A percentile compares a stretch with the other conserved stretches of the same genome.
phyloP scores from a whole-genome alignment of 2,888 invertebrate genomes.

The Caenorhabditis drosophilae region DNA sequence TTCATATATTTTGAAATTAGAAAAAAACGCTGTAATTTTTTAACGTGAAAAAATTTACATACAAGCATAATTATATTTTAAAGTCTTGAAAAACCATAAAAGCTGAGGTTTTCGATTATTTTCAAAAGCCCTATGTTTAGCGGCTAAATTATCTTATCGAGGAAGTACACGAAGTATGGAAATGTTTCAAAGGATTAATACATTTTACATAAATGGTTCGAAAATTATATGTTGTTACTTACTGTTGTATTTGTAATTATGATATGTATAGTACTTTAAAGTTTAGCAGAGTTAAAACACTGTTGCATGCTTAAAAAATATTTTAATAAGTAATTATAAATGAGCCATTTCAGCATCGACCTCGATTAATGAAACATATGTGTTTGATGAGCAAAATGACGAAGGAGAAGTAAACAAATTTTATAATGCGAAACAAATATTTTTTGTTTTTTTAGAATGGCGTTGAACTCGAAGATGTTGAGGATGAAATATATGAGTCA shows the following conservation, averaged over 20 bases:
- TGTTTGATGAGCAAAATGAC: constrained; percentile 19
- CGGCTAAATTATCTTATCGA: constrained; percentile 24
- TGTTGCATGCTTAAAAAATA: too few species aligned
- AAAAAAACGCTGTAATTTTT: too few species aligned
- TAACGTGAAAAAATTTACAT: too few species aligned
- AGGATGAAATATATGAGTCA: too few species aligned
- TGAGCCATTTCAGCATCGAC: constrained; percentile 35
- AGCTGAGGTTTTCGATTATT: not conserved
- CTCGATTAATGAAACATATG: constrained; percentile 30
- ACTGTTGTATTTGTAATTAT: constrained; percentile 2
- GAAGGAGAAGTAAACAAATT: constrained; percentile 12
- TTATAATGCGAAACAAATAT: too few species aligned
- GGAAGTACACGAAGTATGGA: constrained; percentile 36
- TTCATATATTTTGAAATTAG: too few species aligned
- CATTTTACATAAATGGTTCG: constrained; percentile 34
- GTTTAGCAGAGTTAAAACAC: not conserved
- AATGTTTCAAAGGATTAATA: constrained; percentile 30
- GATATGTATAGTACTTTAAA: not conserved
- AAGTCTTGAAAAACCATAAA: too few species aligned
- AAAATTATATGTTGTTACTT: constrained; percentile 2
- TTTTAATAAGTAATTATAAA: constrained; percentile 4
- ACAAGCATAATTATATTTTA: too few species aligned
- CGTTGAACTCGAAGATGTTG: too few species aligned
- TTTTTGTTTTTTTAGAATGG: too few species aligned
- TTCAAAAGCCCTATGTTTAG: not conserved